Evolutionary conservation across 2,797 vertebrate species (phyloP), one percentile per base, ranked within the genome.

Genomic region (Capromys pilorides): DNA sequence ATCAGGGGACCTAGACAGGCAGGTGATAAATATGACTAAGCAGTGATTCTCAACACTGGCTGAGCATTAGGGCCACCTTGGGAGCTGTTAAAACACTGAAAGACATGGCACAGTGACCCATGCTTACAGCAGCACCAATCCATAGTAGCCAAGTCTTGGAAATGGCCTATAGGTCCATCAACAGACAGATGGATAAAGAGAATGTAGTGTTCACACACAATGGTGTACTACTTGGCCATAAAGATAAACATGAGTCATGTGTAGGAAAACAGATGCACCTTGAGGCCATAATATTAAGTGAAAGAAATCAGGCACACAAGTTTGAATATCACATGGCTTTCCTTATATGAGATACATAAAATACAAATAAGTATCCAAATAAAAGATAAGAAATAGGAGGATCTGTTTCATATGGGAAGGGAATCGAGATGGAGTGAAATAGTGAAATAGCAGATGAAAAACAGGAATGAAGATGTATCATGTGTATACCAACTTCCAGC

Each of bases 21-120:
- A 88, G 66, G 51, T n/a, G 86, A 41, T 96, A 84, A 89, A 75
- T 84, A 31, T 36, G 31, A 45, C 62, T 81, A 62, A 94, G 64
- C 41, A 49, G 19, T 7, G 6, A 64, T 49, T 49, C 67, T 81
- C 77, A 41, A 39, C 79, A 59, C 78, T 26, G 31, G 12, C 93
- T 94, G 39, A 3, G 66, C 28, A 28, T 78, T 62, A 88, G 49
- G 69, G 79, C 49, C 31, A 57, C 51, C 59, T 22, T 2, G 82
- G 73, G 90, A 88, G 79, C 28, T 92, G 54, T 67, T 75, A 75
- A 75, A 73, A 28, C 41, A 14, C 73, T 28, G 26, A 45, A 28
- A 45, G 73, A 45, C 13, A 49, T 77, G 13, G 18, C 16, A 41
- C 26, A 49, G 73, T 31, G 26, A 77, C 41, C 41, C 41, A 77